Evolutionary conservation across 2,888 invertebrate genomes (phyloP).

Genomic region (Phyto melanocephala): DNA sequence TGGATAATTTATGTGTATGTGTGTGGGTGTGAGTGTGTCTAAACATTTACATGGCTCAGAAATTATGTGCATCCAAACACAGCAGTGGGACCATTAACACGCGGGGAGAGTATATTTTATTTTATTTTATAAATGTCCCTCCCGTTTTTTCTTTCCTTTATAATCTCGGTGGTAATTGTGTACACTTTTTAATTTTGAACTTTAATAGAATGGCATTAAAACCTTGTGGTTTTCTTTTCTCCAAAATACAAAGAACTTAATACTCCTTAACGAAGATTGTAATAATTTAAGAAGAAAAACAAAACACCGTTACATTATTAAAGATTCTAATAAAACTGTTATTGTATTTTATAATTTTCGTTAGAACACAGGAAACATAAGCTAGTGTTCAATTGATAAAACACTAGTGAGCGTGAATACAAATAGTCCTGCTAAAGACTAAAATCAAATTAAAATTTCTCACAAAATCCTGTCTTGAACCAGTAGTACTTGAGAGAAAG

Average conservation of each 20-base stretch:
- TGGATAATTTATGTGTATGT: constrained; percentile 1
- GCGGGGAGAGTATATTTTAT: background rate
- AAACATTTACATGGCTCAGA: background rate
- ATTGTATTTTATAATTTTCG: too few relatives aligned
- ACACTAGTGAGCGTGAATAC: too few relatives aligned
- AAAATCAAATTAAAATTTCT: too few relatives aligned
- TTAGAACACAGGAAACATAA: too few relatives aligned
- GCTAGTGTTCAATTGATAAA: too few relatives aligned
- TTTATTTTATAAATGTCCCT: background rate
- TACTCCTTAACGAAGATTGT: too few relatives aligned
- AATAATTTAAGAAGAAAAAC: too few relatives aligned
- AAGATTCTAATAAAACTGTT: too few relatives aligned
- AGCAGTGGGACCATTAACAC: constrained; percentile 18
- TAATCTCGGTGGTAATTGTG: background rate
- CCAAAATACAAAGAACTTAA: background rate
- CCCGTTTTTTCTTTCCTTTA: background rate
- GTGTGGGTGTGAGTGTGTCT: background rate
- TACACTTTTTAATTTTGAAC: background rate
- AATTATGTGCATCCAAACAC: background rate
- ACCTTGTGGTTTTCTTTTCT: background rate
- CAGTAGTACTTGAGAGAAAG: too few relatives aligned
- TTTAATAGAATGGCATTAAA: background rate
- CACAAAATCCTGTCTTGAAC: too few relatives aligned
- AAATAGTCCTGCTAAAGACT: too few relatives aligned
- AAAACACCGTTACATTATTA: background rate